A percentile compares a stretch with the other conserved stretches of the same genome.
These are phyloP conservation scores for Drosophila pandora DNA, from an alignment of 1,140 invertebrate species.

Conservation along the genomic window DNA sequence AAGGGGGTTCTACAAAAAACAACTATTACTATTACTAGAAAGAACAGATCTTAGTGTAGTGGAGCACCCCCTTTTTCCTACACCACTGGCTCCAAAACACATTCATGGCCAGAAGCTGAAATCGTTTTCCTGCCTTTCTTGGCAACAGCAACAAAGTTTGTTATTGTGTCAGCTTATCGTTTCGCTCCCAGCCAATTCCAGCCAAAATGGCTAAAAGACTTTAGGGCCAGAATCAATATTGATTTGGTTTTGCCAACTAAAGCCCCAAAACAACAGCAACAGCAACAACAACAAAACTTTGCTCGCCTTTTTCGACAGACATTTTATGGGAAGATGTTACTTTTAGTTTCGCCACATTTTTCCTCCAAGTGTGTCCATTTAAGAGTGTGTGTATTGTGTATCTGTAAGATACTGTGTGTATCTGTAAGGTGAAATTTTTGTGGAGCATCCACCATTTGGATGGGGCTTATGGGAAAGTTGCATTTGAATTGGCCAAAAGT, in stretches of 20 bases:
- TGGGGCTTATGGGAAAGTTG: conserved; percentile 50
- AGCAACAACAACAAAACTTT: neutral
- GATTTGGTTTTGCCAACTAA: conserved; percentile 40
- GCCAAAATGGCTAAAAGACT: conserved; percentile 31
- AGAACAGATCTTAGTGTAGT: too few relatives aligned
- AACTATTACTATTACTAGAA: too few relatives aligned
- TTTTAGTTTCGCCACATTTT: conserved; percentile 41
- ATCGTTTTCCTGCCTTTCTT: conserved; percentile 17
- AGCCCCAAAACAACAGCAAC: neutral
- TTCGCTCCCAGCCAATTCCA: conserved; percentile 18
- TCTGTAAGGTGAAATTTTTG: conserved; percentile 40
- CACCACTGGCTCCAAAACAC: neutral
- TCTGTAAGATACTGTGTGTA: neutral
- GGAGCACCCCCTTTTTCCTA: neutral
- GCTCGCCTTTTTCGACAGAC: conserved; percentile 15
- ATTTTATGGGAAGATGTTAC: conserved; percentile 43
- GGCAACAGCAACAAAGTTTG: conserved; percentile 19
- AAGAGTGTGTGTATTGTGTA: neutral
- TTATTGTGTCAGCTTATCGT: conserved; percentile 42
- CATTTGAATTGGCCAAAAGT: conserved; percentile 45
- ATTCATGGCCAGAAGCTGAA: conserved; percentile 9
- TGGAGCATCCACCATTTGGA: conserved; percentile 32
- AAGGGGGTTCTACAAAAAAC: neutral
- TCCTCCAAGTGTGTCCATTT: conserved; percentile 2
- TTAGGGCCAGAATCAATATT: conserved; percentile 48